phyloP scores from a whole-genome alignment of 2,888 invertebrate genomes.

The Caenorhabditis angaria region DNA sequence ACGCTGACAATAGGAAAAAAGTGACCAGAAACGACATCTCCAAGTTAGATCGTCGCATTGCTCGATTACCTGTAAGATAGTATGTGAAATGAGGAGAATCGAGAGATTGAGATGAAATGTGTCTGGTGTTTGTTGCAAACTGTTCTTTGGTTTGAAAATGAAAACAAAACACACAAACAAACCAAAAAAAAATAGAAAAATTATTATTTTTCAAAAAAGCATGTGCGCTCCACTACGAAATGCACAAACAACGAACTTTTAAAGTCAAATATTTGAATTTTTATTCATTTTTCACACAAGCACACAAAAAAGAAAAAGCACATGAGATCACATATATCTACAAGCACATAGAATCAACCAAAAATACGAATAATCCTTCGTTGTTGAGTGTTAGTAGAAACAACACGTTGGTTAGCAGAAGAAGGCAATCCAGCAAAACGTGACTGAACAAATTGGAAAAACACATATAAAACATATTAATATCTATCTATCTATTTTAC shows the following conservation, averaged over 20 bases:
- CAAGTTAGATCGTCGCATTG: constrained; percentile 67
- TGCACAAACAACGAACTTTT: neutral
- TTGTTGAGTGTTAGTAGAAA: constrained; percentile 26
- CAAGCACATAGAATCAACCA: constrained; percentile 18
- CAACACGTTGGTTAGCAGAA: constrained; percentile 24
- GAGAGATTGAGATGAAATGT: neutral
- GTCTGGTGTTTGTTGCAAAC: neutral
- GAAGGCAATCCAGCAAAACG: constrained; percentile 38
- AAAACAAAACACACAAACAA: neutral
- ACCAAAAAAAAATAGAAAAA: neutral
- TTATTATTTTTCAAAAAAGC: constrained; percentile 9
- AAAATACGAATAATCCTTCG: constrained; percentile 44
- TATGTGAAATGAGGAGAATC: neutral
- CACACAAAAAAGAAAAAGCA: constrained; percentile 3
- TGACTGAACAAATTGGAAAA: constrained; percentile 24
- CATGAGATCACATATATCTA: constrained; percentile 8
- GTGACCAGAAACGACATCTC: constrained; percentile 68
- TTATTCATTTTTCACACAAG: constrained; percentile 8
- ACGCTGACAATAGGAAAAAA: constrained; percentile 67
- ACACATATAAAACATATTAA: constrained; percentile 11
- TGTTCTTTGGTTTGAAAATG: neutral
- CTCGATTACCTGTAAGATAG: constrained; percentile 23
- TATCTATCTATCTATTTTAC: constrained; percentile 12
- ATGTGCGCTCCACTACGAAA: neutral
- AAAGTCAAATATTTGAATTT: constrained; percentile 5